Conservation (phyloP, 92 coral and sea anemone species). For the Epizoanthus stellaris region DNA sequence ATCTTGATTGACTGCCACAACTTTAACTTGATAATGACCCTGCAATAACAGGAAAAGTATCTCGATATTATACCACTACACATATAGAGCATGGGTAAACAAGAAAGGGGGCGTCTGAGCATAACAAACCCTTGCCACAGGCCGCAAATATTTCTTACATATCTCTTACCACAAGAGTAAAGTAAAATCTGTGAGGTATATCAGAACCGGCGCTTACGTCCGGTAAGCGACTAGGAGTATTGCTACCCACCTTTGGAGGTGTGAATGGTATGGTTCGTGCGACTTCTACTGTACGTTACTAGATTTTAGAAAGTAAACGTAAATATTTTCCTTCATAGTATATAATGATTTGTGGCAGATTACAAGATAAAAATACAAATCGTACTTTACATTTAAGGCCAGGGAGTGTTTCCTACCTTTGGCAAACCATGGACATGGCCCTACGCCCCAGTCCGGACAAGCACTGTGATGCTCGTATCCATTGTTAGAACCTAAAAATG, state of each 20-base stretch:
- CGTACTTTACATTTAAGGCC: not conserved
- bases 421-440: constrained; percentile 3
- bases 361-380: not conserved
- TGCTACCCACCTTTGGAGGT: too few species aligned
- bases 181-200: too few species aligned
- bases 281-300: too few species aligned
- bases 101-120: not conserved
- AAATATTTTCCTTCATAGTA: not conserved
- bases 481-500: not conserved
- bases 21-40: not conserved
- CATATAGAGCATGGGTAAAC: not conserved
- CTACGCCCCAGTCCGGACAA: not conserved
- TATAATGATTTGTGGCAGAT: not conserved
- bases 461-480: not conserved
- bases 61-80: not conserved
- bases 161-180: too few species aligned
- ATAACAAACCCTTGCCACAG: not conserved
- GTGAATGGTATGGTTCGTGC: too few species aligned
- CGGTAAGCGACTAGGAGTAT: too few species aligned
- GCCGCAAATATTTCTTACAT: too few species aligned
- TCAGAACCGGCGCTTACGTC: too few species aligned
- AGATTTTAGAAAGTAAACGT: not conserved
- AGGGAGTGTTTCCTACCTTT: not conserved
- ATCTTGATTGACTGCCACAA: not conserved
- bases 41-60: not conserved